phyloP scores from a whole-genome alignment of 1,140 invertebrate genomes.

The Parasteatoda tepidariorum region DNA sequence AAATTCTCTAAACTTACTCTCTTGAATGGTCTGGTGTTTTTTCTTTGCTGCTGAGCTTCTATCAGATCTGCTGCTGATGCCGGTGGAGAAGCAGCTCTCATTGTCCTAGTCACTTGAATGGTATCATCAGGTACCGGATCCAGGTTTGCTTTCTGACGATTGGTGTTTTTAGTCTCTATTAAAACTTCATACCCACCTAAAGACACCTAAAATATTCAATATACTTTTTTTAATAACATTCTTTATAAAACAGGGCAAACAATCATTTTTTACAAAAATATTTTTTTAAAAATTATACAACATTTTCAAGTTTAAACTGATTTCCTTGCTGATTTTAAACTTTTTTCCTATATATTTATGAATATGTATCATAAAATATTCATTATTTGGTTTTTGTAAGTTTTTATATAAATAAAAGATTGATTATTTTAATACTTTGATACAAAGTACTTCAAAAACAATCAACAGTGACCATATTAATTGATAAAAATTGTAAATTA shows the following conservation, averaged over 20 bases:
- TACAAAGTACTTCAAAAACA: no score
- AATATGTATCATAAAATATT: no score
- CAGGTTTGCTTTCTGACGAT: conserved; percentile 79
- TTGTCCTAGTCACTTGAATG: conserved; percentile 88
- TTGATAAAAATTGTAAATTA: no score
- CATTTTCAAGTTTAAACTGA: background rate
- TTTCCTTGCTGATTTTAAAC: no score
- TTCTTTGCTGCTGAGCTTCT: conserved; percentile 86
- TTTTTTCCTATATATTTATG: no score
- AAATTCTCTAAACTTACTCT: conserved; percentile 72
- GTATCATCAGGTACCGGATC: conserved; percentile 88
- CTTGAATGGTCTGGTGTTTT: conserved; percentile 74
- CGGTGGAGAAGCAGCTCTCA: conserved; percentile 95
- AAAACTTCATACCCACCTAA: conserved; percentile 89
- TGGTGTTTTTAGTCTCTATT: conserved; percentile 79
- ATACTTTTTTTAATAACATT: background rate
- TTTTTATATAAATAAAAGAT: no score
- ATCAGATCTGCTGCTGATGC: conserved; percentile 91
- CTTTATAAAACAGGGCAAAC: background rate
- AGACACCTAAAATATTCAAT: conserved; percentile 73
- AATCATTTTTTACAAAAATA: background rate
- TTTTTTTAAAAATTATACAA: background rate
- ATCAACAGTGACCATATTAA: no score
- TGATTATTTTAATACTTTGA: no score
- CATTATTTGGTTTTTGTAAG: no score